These are phyloP conservation scores for Zygogramma bicolorata DNA, from an alignment of 2,888 invertebrate genomes.

Conservation along the genomic window DNA sequence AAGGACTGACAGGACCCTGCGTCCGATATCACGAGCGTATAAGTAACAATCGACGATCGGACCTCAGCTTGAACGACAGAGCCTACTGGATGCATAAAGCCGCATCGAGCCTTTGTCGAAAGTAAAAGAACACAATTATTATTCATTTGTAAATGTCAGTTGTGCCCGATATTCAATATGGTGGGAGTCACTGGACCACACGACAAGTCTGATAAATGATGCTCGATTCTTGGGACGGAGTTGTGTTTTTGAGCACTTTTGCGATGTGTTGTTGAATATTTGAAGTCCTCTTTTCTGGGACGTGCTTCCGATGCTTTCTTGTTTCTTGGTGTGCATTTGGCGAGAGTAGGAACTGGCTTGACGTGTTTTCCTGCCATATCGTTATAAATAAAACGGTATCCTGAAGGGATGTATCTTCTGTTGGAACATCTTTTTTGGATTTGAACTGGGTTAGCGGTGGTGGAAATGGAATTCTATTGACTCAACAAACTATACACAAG, in stretches of 20 bases:
- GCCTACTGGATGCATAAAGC: slow-evolving; percentile 58
- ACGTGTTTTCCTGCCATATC: slow-evolving; percentile 45
- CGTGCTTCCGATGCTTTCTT: slow-evolving; percentile 45
- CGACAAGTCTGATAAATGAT: slow-evolving; percentile 67
- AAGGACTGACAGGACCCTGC: slow-evolving; percentile 3
- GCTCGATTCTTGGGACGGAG: slow-evolving; percentile 64
- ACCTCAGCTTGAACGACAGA: slow-evolving; percentile 52
- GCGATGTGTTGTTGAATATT: slow-evolving; percentile 63
- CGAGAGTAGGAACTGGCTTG: slow-evolving; percentile 48
- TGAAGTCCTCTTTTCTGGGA: slow-evolving; percentile 54
- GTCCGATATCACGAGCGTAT: slow-evolving; percentile 34
- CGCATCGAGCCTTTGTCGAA: slow-evolving; percentile 62
- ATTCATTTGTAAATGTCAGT: slow-evolving; percentile 69
- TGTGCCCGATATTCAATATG: slow-evolving; percentile 68
- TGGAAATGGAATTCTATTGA: no score
- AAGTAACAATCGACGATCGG: slow-evolving; percentile 48
- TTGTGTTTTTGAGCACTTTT: slow-evolving; percentile 62
- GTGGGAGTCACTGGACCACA: slow-evolving; percentile 67
- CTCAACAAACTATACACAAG: no score
- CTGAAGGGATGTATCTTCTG: no score
- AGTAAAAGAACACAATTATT: slow-evolving; percentile 68
- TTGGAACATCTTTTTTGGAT: no score
- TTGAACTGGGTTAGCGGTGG: no score
- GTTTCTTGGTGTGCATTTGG: slow-evolving; percentile 51
- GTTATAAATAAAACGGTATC: not conserved